These are phyloP conservation scores for Martes martes DNA, from an alignment of 2,113 vertebrate genomes.

Conservation along the genomic window DNA sequence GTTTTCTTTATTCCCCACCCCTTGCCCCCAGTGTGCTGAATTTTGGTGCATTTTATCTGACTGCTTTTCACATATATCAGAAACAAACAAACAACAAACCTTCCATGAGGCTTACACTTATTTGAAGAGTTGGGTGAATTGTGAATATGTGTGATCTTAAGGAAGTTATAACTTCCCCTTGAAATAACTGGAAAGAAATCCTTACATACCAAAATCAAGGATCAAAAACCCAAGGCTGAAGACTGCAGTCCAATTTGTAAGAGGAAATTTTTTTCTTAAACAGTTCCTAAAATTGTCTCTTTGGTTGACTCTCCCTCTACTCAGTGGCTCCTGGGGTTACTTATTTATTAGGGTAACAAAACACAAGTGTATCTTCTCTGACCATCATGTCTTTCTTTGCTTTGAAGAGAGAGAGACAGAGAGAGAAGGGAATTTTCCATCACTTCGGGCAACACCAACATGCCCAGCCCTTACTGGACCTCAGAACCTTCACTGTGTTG, in stretches of 20 bases:
- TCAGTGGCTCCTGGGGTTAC: not conserved
- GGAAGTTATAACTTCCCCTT: not conserved
- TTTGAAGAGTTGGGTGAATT: not conserved
- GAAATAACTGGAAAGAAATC: not conserved
- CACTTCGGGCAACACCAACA: not conserved
- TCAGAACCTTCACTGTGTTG: constrained; percentile 3
- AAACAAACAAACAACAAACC: not conserved
- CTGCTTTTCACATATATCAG: not conserved
- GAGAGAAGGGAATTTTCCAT: not conserved
- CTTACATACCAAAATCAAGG: not conserved
- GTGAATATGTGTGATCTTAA: not conserved
- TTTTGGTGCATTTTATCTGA: not conserved
- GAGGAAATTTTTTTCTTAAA: not conserved
- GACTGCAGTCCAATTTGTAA: not conserved
- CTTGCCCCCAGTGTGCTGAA: not conserved
- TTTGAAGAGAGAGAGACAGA: not conserved
- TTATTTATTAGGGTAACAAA: not conserved
- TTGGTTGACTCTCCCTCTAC: not conserved
- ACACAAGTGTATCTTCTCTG: not conserved
- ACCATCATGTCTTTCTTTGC: not conserved
- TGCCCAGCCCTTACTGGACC: not conserved
- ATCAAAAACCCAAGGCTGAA: not conserved
- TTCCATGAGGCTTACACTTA: not conserved
- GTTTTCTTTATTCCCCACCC: not conserved
- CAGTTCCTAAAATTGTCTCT: not conserved